These are phyloP conservation scores for Polia nebulosa DNA, from an alignment of 2,888 invertebrate species.

Conservation along the genomic window DNA sequence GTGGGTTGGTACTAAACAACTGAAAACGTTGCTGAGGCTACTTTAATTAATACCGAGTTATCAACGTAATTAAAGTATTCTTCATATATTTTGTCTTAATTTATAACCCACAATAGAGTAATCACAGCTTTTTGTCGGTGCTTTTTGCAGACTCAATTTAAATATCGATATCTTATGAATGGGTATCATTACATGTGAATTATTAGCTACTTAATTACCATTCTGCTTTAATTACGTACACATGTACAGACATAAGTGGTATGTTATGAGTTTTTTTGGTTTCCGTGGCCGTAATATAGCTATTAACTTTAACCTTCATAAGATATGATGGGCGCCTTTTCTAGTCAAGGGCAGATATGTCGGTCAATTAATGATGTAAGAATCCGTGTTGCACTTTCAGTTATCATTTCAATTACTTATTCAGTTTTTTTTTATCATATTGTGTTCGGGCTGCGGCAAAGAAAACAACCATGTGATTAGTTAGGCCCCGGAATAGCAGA, in stretches of 20 bases:
- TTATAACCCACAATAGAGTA: constrained; percentile 28
- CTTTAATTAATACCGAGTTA: constrained; percentile 8
- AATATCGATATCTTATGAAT: constrained; percentile 45
- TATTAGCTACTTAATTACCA: constrained; percentile 51
- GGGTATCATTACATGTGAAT: constrained; percentile 45
- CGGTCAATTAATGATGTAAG: constrained; percentile 17
- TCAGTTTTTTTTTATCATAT: too few relatives aligned
- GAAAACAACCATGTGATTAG: too few relatives aligned
- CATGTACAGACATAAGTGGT: constrained; percentile 30
- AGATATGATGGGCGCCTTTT: constrained; percentile 34
- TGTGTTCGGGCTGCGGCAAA: too few relatives aligned
- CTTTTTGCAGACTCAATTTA: constrained; percentile 45
- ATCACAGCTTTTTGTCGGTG: constrained; percentile 21
- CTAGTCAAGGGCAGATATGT: constrained; percentile 44
- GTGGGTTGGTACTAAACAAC: not conserved
- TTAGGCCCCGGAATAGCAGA: too few relatives aligned
- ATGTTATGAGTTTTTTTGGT: constrained; percentile 27
- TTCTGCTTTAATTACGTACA: constrained; percentile 41
- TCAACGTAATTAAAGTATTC: constrained; percentile 13
- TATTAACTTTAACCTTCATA: constrained; percentile 49
- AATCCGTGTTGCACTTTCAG: not conserved
- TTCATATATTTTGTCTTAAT: constrained; percentile 10
- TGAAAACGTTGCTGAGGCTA: not conserved
- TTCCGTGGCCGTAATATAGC: constrained; percentile 20
- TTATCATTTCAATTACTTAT: not conserved